Base-by-base conservation (phyloP, 1,140 invertebrate species). In the Melipona quadrifasciata region DNA sequence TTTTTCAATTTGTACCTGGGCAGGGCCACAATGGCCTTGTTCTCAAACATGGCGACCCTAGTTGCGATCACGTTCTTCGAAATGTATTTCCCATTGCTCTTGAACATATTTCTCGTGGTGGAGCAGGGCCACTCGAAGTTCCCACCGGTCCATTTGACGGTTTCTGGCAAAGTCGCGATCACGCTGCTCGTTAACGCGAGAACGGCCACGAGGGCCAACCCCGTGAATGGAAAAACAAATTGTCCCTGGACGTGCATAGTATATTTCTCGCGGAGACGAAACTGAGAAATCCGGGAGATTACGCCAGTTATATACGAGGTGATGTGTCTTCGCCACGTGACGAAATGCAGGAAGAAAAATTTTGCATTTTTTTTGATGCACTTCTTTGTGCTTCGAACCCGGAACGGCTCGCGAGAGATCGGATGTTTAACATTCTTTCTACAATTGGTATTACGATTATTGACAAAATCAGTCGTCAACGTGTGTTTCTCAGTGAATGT, bases 31-130 rank as follows among this genome's bases (percentile, higher is more conserved):
- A 95, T 95, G 11, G 95, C 95, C 21, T 95, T 95, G 75, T 96
- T 95, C 8, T 95, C 94, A 78, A 94, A 94, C 31, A 96, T 94
- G 84, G 95, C 95, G 0, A 93, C 94, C 31, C 96, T 92, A 1
- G 96, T 96, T 0, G 95, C 95, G 61, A 96, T 96, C 21, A 96
- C 92, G 87, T 96, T 96, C 85, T 96, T 96, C 58, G 94, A 89
- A 39, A 95, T 94, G 82, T 95, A 96, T 65, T 95, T 93, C 3
- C 95, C 95, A 0, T 94, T 95, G 61, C 92, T 94, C 76, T 93
- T 95, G 91, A 93, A 96, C 2, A 96, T 92, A 34, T 94, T 94
- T 82, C 95, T 95, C 27, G 95, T 96, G 31, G 93, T 93, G 24
- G 93, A 84, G 80, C 95, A 95, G 6, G 96, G 96, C 90, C 95